Evolutionary conservation across 64 coral and sea anemone genomes (phyloP).

Genomic region (Actinia equina): DNA sequence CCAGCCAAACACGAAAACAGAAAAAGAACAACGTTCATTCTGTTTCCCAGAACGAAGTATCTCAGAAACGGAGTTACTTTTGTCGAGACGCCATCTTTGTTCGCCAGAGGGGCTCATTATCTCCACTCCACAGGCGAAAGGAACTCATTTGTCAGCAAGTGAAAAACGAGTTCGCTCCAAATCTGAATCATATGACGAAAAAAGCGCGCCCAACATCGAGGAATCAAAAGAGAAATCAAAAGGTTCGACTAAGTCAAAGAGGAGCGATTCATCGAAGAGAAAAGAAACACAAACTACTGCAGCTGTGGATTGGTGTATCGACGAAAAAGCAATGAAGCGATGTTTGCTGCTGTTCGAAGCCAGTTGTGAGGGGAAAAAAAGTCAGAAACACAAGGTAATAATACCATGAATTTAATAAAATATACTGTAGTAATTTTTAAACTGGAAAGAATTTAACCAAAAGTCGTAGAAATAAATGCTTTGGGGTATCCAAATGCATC

Average conservation of each 20-base stretch:
- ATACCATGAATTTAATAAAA: not conserved
- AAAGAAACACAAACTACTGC: not conserved
- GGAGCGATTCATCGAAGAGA: not conserved
- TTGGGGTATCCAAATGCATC: too few species aligned
- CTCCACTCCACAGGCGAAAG: not conserved
- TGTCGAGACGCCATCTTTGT: not conserved
- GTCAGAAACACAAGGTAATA: not conserved
- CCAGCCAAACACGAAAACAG: not conserved
- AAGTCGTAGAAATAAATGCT: not conserved
- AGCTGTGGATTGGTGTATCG: not conserved
- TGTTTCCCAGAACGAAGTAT: constrained; percentile 6
- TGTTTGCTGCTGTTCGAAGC: not conserved
- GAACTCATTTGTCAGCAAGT: not conserved
- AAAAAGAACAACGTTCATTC: not conserved
- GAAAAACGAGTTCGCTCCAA: constrained; percentile 18
- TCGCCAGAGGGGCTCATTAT: constrained; percentile 14
- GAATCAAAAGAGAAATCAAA: not conserved
- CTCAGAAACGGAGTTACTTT: not conserved
- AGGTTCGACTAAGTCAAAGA: not conserved
- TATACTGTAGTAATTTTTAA: not conserved
- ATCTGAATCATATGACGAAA: constrained; percentile 3
- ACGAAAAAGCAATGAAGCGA: not conserved
- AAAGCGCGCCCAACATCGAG: not conserved
- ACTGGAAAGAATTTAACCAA: too few species aligned
- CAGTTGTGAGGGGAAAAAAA: not conserved